These are phyloP conservation scores for Tortrix viridana DNA, from an alignment of 2,888 invertebrate genomes.

Conservation along the genomic window DNA sequence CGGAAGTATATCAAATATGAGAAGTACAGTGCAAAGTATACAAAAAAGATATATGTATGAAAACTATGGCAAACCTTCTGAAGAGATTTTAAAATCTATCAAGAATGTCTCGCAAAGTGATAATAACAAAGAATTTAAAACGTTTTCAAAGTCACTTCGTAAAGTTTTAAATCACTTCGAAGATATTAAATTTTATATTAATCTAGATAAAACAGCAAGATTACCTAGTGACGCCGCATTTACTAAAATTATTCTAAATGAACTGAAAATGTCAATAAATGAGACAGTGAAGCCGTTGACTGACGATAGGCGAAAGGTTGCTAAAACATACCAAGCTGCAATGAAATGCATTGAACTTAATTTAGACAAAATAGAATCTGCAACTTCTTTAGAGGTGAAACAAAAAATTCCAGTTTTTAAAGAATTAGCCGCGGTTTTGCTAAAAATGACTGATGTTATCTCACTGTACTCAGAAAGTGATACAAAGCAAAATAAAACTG, in stretches of 20 bases:
- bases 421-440: slow-evolving; percentile 55
- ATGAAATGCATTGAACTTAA: slow-evolving; percentile 49
- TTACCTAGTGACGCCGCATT: slow-evolving; percentile 72
- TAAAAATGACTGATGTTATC: slow-evolving; percentile 46
- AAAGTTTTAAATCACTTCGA: slow-evolving; percentile 75
- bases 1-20: slow-evolving; percentile 80
- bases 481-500: slow-evolving; percentile 25
- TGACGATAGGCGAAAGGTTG: slow-evolving; percentile 43
- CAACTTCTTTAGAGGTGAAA: slow-evolving; percentile 66
- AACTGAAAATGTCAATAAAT: slow-evolving; percentile 57
- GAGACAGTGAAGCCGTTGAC: slow-evolving; percentile 48
- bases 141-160: slow-evolving; percentile 62
- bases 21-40: slow-evolving; percentile 76
- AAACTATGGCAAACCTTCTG: slow-evolving; percentile 73
- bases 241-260: slow-evolving; percentile 70
- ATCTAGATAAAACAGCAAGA: slow-evolving; percentile 77
- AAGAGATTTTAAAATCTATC: slow-evolving; percentile 61
- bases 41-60: slow-evolving; percentile 75
- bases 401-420: slow-evolving; percentile 74
- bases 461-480: slow-evolving; percentile 39
- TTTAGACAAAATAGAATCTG: slow-evolving; percentile 55
- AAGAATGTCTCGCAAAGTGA: slow-evolving; percentile 55
- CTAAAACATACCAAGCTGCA: slow-evolving; percentile 42
- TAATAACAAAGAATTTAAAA: slow-evolving; percentile 54
- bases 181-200: slow-evolving; percentile 78